A percentile compares a stretch with the other conserved stretches of the same genome.
Conservation (phyloP, 2,113 vertebrate genomes). For the Neoarius graeffei region DNA sequence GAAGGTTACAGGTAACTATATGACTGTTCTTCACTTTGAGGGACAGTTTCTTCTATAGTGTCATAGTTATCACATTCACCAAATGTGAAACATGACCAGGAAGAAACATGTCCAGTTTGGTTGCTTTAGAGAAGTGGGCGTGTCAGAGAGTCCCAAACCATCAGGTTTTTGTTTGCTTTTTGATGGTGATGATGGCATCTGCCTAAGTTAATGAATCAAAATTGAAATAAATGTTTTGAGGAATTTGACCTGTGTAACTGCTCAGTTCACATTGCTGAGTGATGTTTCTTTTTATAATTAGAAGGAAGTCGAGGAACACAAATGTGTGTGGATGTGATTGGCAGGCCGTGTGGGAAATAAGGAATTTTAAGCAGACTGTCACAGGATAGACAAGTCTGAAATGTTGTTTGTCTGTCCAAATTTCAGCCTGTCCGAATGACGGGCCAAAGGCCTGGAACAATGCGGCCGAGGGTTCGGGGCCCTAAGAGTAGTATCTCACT, state of each 20-base stretch:
- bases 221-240: neutral
- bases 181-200: neutral
- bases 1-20: neutral
- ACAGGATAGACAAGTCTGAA: no score
- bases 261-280: conserved; percentile 10
- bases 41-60: neutral
- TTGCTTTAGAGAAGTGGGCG: neutral
- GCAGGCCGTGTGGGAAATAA: no score
- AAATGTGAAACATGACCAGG: neutral
- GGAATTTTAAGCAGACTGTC: no score
- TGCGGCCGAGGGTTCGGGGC: no score
- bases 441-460: no score
- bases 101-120: neutral
- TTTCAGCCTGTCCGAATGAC: no score
- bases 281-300: no score
- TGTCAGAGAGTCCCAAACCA: neutral
- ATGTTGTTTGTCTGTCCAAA: no score
- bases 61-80: neutral
- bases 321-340: no score
- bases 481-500: no score
- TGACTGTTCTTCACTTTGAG: conserved; percentile 15
- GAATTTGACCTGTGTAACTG: conserved; percentile 3
- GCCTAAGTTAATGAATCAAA: neutral
- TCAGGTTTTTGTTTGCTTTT: neutral
- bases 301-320: no score